Base-by-base conservation (phyloP, 2,113 vertebrate genomes). In the Phyllostomus hastatus region DNA sequence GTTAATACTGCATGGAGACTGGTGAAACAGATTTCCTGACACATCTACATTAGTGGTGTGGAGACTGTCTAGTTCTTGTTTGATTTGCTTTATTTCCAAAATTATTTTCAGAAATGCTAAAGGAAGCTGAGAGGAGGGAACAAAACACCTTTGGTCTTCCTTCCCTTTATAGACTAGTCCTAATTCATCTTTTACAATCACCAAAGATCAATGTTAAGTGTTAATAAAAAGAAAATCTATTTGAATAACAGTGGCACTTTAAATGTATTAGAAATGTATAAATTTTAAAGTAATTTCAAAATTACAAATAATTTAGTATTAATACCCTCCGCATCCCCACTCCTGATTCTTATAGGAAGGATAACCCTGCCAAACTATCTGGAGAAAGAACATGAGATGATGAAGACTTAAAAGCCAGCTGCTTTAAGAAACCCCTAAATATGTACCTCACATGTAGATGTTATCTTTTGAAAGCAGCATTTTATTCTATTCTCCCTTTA, bases 61-160 rank as follows among this genome's bases (percentile, higher is more conserved):
- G 70, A 85, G 35, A 95, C 59, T 54, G 76, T 22, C 7, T 41
- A 28, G 28, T 90, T 92, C 96, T 78, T 48, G 2, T 92, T 92
- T 28, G 43, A 95, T 83, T 94, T 86, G 82, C 75, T 91, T 70
- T 89, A 83, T 87, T 94, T 96, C 91, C 87, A 79, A 69, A 96
- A 46, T 82, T 81, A 79, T 87, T 88, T 90, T 88, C 78, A 95
- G 82, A 91, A 90, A 35, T 67, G 28, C 54, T 35, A 96, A 91
- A 94, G 50, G 76, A 95, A 88, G 50, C 75, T 43, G 20, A 50
- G 35, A 93, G 48, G 31, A 1, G 69, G 20, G 94, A 69, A 20
- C 8, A 88, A 54, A 91, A 46, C 5, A 57, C 43, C 59, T 78
- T 9, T 1, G 0, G 12, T 52, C 26, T 50, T 64, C 54, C 31